Conservation (phyloP, 2,797 vertebrate genomes). For the Ciconia nigra region DNA sequence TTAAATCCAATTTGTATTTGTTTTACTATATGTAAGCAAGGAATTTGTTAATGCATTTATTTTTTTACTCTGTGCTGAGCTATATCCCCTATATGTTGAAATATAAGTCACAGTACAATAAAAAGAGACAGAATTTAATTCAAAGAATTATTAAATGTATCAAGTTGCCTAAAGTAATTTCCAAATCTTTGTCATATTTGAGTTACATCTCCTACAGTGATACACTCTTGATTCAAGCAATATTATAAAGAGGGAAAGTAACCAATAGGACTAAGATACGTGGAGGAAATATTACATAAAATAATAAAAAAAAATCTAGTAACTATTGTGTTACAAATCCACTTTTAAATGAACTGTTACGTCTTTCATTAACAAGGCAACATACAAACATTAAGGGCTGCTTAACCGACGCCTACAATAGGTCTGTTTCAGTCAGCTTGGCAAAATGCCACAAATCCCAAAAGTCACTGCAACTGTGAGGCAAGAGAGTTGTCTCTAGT, state of each 20-base stretch:
- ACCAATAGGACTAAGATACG: background rate
- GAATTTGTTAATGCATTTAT: background rate
- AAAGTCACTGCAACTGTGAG: background rate
- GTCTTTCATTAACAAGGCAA: background rate
- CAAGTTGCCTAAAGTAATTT: background rate
- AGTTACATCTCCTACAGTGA: background rate
- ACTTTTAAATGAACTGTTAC: background rate
- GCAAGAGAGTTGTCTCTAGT: background rate
- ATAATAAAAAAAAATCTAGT: background rate
- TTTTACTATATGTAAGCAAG: background rate
- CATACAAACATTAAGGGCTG: background rate
- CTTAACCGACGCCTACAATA: background rate
- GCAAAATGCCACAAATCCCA: background rate
- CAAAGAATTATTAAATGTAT: background rate
- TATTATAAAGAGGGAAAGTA: background rate
- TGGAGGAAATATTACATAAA: background rate
- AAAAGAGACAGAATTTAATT: background rate
- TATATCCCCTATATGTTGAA: background rate
- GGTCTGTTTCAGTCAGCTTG: background rate
- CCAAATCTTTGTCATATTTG: background rate
- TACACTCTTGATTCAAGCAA: background rate
- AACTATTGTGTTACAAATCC: background rate
- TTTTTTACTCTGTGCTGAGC: background rate
- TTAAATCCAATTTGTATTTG: background rate
- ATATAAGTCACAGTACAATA: background rate